phyloP scores from a whole-genome alignment of 2,797 vertebrate genomes.

The Balearica regulorum region DNA sequence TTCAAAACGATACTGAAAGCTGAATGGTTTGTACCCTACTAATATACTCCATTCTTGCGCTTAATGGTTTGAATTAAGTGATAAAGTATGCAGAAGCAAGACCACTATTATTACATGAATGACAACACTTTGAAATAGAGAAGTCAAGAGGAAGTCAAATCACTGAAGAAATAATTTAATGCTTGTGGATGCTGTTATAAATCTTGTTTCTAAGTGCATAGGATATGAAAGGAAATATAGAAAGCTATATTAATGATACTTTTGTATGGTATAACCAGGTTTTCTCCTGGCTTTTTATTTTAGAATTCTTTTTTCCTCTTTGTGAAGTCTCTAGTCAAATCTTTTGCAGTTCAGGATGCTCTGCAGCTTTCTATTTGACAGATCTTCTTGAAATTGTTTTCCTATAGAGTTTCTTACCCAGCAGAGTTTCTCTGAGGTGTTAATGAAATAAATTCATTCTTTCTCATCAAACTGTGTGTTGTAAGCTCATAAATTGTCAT shows the following conservation, averaged over 20 bases:
- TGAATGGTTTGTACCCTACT: not conserved
- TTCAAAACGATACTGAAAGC: not conserved
- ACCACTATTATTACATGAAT: not conserved
- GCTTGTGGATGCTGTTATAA: not conserved
- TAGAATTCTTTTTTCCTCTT: not conserved
- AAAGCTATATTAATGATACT: not conserved
- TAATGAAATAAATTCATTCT: not conserved
- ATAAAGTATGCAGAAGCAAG: not conserved
- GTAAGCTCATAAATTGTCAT: not conserved
- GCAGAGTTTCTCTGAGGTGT: not conserved
- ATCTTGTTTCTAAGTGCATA: not conserved
- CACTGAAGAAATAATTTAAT: not conserved
- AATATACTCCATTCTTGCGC: not conserved
- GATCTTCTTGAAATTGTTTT: not conserved
- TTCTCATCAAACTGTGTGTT: not conserved
- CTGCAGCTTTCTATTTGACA: not conserved
- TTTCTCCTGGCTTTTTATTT: not conserved
- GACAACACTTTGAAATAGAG: not conserved
- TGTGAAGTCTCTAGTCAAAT: not conserved
- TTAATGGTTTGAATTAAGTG: not conserved
- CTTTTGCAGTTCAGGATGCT: not conserved
- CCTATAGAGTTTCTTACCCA: not conserved
- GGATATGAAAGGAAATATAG: not conserved
- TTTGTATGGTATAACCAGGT: rapidly evolving
- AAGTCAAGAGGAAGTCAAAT: not conserved